Evolutionary conservation across 2,888 invertebrate genomes (phyloP), one percentile per base, ranked within the genome.

Genomic region (Euzophera pinguis): DNA sequence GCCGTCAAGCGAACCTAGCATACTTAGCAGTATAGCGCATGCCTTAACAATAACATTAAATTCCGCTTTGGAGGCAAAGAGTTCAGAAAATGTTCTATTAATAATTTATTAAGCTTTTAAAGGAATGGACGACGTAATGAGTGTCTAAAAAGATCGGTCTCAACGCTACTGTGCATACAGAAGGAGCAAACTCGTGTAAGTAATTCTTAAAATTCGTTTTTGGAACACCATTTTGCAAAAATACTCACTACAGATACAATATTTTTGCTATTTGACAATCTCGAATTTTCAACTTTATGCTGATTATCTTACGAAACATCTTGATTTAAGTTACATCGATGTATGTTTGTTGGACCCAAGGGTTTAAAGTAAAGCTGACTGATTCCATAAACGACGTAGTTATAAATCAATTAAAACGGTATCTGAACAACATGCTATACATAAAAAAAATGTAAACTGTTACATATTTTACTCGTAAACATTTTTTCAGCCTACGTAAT

Each of bases 21-120:
- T 45, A 45, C 16, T 16, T 16, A 1, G 8, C 5, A 1, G 10
- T 32, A 14, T 45, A n/a, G 10, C n/a, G 9, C 32, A 6, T 7
- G 10, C 32, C n/a, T 34, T 45, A 55, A 55, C 55, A 73, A 75
- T 77, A 58, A 65, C 60, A 72, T 76, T 72, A 73, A 71, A 66
- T 69, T 61, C 54, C 52, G 58, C 54, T 61, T 61, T 61, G 59
- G 55, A 59, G 61, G 60, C 63, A 67, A 74, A 69, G 75, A 75
- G 70, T 75, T 78, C 65, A 63, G 55, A 65, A 72, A 75, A 76
- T 74, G 63, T 62, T 65, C 67, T 69, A 77, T 85, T 81, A 82
- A 80, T 81, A 66, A 83, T 84, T 79, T 80, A 84, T 75, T 68
- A 79, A 67, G 78, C 81, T 81, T 75, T 82, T 77, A 76, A 75